A percentile compares a stretch with the other conserved stretches of the same genome.
Evolutionary conservation across 2,888 invertebrate genomes (phyloP).

Genomic region (Apotomis capreana): DNA sequence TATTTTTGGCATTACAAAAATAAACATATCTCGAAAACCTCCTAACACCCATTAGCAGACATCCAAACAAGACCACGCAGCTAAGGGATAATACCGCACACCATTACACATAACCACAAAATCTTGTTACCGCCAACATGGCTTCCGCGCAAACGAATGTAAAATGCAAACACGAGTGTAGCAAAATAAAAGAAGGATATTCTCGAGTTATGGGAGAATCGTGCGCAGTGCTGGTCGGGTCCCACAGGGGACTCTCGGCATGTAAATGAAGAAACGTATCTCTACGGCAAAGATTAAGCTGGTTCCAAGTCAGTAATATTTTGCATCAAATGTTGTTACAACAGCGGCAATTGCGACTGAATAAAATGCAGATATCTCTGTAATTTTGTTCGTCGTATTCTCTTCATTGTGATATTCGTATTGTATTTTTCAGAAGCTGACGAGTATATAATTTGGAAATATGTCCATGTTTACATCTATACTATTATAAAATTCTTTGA

Average conservation of each 20-base stretch:
- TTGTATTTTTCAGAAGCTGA: no score
- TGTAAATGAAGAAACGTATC: conserved; percentile 62
- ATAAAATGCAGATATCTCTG: background rate
- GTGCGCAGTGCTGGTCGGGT: conserved; percentile 52
- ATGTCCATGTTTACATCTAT: no score
- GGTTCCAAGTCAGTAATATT: conserved; percentile 40
- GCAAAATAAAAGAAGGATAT: conserved; percentile 54
- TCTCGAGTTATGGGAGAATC: conserved; percentile 55
- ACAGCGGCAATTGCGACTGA: conserved; percentile 5
- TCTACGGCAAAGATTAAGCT: conserved; percentile 54
- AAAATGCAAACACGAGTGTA: conserved; percentile 48
- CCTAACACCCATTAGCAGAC: background rate
- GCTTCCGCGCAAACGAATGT: conserved; percentile 45
- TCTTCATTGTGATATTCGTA: background rate
- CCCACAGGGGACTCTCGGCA: conserved; percentile 50
- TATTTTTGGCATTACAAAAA: background rate
- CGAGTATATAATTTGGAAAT: no score
- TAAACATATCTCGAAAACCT: background rate
- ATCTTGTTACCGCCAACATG: conserved; percentile 46
- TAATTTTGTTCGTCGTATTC: background rate
- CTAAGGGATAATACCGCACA: conserved; percentile 17
- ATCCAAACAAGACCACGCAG: background rate
- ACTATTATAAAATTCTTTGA: no score
- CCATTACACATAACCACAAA: conserved; percentile 41
- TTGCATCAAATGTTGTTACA: conserved; percentile 40